Base-by-base conservation (phyloP, 2,888 invertebrate genomes). In the Crioceris asparagi region DNA sequence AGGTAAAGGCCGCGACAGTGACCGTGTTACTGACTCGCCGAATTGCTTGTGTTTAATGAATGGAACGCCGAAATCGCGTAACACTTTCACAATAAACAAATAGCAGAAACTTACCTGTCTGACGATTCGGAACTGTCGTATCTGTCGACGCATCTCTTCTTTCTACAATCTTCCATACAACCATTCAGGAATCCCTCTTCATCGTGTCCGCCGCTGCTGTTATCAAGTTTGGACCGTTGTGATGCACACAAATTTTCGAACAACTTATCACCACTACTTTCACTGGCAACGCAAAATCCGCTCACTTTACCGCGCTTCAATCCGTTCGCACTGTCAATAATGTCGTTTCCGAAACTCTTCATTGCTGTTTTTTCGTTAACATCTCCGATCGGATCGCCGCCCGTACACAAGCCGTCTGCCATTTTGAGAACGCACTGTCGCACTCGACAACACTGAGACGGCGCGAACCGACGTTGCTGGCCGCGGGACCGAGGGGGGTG, bases 41-140 rank as follows among this genome's bases (percentile, higher is more conserved):
- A 27, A 15, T 27, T 15, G 7, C 12, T 27, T 12, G 27, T 15
- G 12, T 14, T 27, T 27, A 15, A 15, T 27, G 14, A 3, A 15
- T 27, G 7, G 5, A 15, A 15, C 27, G 12, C 27, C 27, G 27
- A 12, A n/a, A n/a, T n/a, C n/a, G n/a, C n/a, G 27, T 14, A 27
- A 10, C 8, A 2, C 12, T 14, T 12, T 27, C 14, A 14, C 14
- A 6, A 14, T 12, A 15, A 27, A 12, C 27, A 15, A 21, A 6
- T 21, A 21, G 21, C 21, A 7, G 10, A 10, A 34, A 45, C 49
- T 36, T 66, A 87, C 88, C 88, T 88, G 83, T 88, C 88, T 69
- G 87, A 88, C 60, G 87, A 87, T 71, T 88, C 88, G 59, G 87
- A 87, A 67, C 87, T 88, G 74, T 90, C 88, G 72, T 85, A 88